Conservation (phyloP, 2,113 vertebrate species). For the Aviceda subcristata region DNA sequence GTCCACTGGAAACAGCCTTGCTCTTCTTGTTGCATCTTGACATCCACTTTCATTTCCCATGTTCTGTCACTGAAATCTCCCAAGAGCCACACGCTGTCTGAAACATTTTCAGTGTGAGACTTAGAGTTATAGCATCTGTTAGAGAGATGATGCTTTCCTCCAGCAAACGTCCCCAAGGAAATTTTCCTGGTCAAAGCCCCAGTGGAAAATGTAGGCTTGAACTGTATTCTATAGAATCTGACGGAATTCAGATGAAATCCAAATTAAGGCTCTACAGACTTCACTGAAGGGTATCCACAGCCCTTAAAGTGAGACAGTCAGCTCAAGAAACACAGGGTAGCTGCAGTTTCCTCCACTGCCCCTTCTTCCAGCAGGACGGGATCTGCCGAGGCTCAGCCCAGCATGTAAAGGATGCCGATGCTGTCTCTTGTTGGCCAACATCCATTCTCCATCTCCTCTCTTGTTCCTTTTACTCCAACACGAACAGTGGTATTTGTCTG, state of each 20-base stretch:
- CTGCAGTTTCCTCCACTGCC: not conserved
- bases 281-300: not conserved
- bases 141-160: not conserved
- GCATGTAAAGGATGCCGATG: not conserved
- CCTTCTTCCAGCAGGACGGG: not conserved
- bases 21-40: not conserved
- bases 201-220: not conserved
- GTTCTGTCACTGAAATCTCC: not conserved
- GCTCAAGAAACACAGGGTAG: not conserved
- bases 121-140: not conserved
- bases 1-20: accelerated
- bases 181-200: not conserved
- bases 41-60: not conserved
- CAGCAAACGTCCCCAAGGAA: not conserved
- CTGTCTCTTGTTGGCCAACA: not conserved
- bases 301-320: not conserved
- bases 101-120: not conserved
- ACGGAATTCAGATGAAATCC: not conserved
- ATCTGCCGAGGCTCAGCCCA: not conserved
- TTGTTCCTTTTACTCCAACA: not conserved
- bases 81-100: not conserved
- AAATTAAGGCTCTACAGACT: not conserved
- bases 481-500: not conserved
- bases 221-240: not conserved
- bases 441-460: not conserved